These are phyloP conservation scores for Brachionus paranguensis DNA, from an alignment of 1,140 invertebrate genomes.

Conservation along the genomic window DNA sequence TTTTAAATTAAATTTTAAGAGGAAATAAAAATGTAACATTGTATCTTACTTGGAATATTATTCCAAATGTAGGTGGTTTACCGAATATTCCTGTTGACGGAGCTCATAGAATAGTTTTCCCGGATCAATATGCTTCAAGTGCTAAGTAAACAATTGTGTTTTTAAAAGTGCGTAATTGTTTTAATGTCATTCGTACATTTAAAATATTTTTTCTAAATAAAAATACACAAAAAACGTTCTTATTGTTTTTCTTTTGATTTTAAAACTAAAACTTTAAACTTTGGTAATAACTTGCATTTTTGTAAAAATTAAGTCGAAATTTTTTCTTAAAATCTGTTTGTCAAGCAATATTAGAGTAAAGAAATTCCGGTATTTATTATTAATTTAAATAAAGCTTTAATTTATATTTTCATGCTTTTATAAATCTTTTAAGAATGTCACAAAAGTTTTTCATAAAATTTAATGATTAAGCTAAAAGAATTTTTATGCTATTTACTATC, in stretches of 20 bases:
- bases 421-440: too few relatives aligned
- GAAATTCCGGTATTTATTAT: too few relatives aligned
- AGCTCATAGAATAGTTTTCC: conserved; percentile 79
- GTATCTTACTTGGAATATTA: conserved; percentile 92
- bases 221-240: neutral
- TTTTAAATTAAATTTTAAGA: conserved; percentile 61
- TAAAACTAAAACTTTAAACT: neutral
- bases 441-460: too few relatives aligned
- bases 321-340: too few relatives aligned
- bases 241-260: neutral
- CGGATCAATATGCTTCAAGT: conserved; percentile 48
- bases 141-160: neutral
- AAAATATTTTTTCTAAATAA: neutral
- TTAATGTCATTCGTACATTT: neutral
- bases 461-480: too few relatives aligned
- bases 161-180: neutral
- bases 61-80: conserved; percentile 90
- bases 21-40: conserved; percentile 87
- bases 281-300: too few relatives aligned
- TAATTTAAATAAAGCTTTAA: too few relatives aligned
- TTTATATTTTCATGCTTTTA: too few relatives aligned
- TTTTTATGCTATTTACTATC: too few relatives aligned
- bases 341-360: too few relatives aligned
- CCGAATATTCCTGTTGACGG: conserved; percentile 76
- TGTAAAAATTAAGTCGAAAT: too few relatives aligned